These are phyloP conservation scores for Euura lappo DNA, from an alignment of 1,140 invertebrate species.

Conservation along the genomic window DNA sequence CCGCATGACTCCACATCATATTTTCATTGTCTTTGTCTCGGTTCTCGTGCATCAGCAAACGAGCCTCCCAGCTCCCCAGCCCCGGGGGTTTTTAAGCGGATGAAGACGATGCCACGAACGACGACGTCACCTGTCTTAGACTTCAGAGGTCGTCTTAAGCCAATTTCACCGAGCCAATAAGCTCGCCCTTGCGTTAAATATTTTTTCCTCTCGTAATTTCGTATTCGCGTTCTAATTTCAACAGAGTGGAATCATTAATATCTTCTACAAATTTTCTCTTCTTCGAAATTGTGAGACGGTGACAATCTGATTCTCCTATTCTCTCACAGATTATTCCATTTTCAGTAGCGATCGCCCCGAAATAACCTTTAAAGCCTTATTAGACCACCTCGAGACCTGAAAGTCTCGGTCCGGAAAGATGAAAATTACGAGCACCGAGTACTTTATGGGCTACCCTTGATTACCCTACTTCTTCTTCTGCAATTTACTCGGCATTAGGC, in stretches of 20 bases:
- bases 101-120: conserved; percentile 31
- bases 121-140: conserved; percentile 13
- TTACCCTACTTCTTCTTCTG: not conserved
- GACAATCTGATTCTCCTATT: not conserved
- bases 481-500: not conserved
- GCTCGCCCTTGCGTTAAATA: conserved; percentile 4
- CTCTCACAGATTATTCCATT: not conserved
- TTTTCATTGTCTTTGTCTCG: conserved; percentile 6
- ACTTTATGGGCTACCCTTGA: too few relatives aligned
- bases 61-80: not conserved
- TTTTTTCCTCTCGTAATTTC: not conserved
- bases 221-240: not conserved
- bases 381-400: not conserved
- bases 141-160: conserved; percentile 35
- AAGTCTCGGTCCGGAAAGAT: too few relatives aligned
- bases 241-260: too few relatives aligned
- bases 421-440: too few relatives aligned
- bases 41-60: not conserved
- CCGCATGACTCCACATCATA: not conserved
- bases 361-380: not conserved
- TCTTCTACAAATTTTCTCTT: too few relatives aligned
- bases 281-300: too few relatives aligned
- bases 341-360: not conserved
- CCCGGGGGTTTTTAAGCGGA: conserved; percentile 31
- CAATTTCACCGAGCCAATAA: conserved; percentile 34